These are phyloP conservation scores for Tethea ocularis DNA, from an alignment of 2,888 invertebrate genomes.

Conservation along the genomic window DNA sequence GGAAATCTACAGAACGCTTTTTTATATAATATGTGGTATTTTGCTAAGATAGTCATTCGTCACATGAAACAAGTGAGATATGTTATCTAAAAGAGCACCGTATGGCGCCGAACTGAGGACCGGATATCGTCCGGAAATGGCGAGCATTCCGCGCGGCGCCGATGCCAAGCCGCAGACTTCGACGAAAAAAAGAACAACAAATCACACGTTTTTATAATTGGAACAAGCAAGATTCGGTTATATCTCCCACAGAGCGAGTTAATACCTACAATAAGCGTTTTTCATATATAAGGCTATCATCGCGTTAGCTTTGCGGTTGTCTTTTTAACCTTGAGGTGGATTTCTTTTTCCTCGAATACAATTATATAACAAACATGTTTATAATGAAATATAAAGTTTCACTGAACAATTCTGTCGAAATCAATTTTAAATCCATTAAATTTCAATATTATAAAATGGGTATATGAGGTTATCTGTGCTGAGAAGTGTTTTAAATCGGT, in stretches of 20 bases:
- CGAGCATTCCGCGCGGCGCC: conserved; percentile 77
- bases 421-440: conserved; percentile 23
- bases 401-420: not conserved
- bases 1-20: conserved; percentile 33
- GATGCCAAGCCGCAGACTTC: conserved; percentile 62
- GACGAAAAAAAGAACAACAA: conserved; percentile 56
- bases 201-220: conserved; percentile 43
- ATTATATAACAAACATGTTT: not conserved
- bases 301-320: not conserved
- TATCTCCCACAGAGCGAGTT: conserved; percentile 25
- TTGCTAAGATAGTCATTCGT: conserved; percentile 18
- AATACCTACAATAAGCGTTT: conserved; percentile 11
- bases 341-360: conserved; percentile 27
- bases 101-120: conserved; percentile 61
- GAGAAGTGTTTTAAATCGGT: conserved; percentile 71
- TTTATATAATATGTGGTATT: not conserved
- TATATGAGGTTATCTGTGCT: conserved; percentile 61
- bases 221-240: conserved; percentile 10
- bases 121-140: conserved; percentile 83
- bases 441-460: conserved; percentile 46
- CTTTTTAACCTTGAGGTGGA: conserved; percentile 23
- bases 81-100: conserved; percentile 60
- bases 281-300: not conserved
- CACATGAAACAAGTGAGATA: conserved; percentile 36
- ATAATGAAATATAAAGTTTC: not conserved